Evolutionary conservation across 2,113 vertebrate genomes (phyloP), one percentile per base, ranked within the genome.

Genomic region (Oplegnathus fasciatus): DNA sequence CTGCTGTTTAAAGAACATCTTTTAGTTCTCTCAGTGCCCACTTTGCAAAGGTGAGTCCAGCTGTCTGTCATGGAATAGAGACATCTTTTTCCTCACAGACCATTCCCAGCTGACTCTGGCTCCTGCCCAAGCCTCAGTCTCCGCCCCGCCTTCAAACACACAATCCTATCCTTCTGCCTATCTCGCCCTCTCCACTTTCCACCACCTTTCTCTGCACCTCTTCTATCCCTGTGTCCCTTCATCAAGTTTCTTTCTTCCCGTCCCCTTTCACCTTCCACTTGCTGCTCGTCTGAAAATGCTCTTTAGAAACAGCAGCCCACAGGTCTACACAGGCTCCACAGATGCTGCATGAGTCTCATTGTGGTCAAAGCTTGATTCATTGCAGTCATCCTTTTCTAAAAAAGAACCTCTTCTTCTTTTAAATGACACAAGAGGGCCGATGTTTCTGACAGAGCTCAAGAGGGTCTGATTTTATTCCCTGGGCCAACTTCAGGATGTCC

Each of bases 401-500:
- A 78, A 58, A 52, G 10, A n/a, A 50, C 6, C 22, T 79, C 17
- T 10, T 54, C 18, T 46, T n/a, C 40, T 82, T 64, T 62, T 42
- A 13, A 46, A 32, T 48, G 80, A 73, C 76, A 85, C 75, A 55
- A 57, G 32, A 26, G 71, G 76, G 44, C 20, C 7, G 20, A 18
- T 72, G 66, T 48, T 83, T 70, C 70, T 82, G 67, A 82, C 75
- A 61, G 69, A 71, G 20, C 80, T 66, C 71, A 76, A 46, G 66
- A 78, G 82, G 52, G 14, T 67, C 73, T 55, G 52, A 52, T 67
- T 73, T 81, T 75, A 54, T 54, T 81, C 61, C 55, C 64, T 9
- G 18, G 18, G 40, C 68, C 60, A 42, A 52, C 64, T 72, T 57
- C 52, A 52, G 7, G 7, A 26, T 60, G 48, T 85, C 67, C 82